Evolutionary conservation across 2,113 vertebrate species (phyloP).

Genomic region (Myrmecobius fasciatus): DNA sequence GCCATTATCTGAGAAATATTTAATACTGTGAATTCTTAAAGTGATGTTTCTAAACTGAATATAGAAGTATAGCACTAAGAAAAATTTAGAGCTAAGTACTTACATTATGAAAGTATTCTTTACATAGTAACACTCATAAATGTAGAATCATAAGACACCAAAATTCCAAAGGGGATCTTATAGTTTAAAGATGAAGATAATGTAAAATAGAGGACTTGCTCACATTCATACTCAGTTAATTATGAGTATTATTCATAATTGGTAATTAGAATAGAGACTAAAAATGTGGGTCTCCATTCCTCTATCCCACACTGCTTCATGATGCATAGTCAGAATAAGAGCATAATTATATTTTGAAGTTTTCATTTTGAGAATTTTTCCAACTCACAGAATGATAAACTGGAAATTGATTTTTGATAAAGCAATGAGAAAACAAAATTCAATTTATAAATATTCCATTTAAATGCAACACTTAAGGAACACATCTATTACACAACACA

Average conservation of each 20-base stretch:
- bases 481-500: background rate
- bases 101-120: conserved; percentile 12
- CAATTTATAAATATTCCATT: background rate
- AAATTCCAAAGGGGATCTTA: background rate
- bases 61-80: background rate
- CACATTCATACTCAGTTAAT: background rate
- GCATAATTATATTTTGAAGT: background rate
- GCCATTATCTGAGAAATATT: conserved; percentile 42
- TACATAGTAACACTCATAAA: conserved; percentile 1
- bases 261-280: background rate
- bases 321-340: background rate
- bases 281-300: background rate
- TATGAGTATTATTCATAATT: background rate
- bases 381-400: background rate
- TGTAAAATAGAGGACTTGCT: background rate
- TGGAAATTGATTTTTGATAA: background rate
- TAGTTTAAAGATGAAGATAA: background rate
- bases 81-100: background rate
- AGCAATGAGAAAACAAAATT: background rate
- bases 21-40: conserved; percentile 17
- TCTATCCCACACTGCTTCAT: background rate
- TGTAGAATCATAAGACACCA: background rate
- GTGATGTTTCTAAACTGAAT: conserved; percentile 25
- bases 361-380: background rate
- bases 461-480: background rate